Conservation (phyloP, 2,113 vertebrate genomes). For the Mustela nigripes region DNA sequence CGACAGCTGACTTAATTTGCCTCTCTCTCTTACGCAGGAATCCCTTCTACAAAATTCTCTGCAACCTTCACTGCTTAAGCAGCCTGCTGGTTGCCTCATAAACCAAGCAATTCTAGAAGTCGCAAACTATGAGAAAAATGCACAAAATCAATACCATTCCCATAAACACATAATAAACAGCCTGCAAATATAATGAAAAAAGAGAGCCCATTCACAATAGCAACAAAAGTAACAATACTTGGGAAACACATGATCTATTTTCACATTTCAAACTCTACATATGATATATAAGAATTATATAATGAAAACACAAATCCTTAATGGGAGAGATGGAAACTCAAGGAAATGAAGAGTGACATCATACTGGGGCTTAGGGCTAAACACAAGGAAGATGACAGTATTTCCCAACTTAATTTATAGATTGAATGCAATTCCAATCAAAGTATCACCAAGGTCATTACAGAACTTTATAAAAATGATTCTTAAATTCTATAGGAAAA, state of each 20-base stretch:
- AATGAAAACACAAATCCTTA: not conserved
- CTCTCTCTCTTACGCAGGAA: not conserved
- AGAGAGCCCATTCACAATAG: not conserved
- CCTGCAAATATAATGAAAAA: not conserved
- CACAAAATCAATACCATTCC: constrained; percentile 5
- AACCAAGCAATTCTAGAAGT: not conserved
- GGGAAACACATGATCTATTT: not conserved
- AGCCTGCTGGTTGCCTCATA: not conserved
- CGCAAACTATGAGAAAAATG: not conserved
- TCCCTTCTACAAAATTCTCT: no score
- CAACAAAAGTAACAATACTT: not conserved
- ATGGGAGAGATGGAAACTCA: not conserved
- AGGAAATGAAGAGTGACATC: not conserved
- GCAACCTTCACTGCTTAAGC: not conserved
- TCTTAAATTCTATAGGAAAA: constrained; percentile 4
- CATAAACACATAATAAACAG: constrained; percentile 28
- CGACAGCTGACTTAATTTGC: not conserved
- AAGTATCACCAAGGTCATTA: constrained; percentile 17
- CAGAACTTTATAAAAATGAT: constrained; percentile 46
- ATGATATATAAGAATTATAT: not conserved
- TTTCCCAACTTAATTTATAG: constrained; percentile 39
- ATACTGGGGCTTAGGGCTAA: not conserved
- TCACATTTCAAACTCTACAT: not conserved
- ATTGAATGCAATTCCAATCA: not conserved
- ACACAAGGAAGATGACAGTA: not conserved